These are phyloP conservation scores for Rallus limicola DNA, from an alignment of 2,113 vertebrate genomes.

Conservation along the genomic window DNA sequence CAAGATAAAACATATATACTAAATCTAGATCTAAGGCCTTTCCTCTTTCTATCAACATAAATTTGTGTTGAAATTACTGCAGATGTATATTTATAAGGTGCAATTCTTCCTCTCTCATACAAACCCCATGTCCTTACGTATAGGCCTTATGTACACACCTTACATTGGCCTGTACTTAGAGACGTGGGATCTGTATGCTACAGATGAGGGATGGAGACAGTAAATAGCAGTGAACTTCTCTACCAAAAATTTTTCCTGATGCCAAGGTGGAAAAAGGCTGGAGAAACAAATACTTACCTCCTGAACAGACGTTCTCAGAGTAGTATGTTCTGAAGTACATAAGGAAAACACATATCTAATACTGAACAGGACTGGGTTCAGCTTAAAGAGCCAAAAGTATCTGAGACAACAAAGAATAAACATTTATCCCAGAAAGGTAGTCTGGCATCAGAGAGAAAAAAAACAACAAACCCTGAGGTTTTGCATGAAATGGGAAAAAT, in stretches of 20 bases:
- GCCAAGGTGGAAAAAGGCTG: not conserved
- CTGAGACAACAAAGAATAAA: not conserved
- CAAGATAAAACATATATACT: not conserved
- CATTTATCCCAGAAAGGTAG: not conserved
- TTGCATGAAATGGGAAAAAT: not conserved
- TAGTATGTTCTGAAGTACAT: not conserved
- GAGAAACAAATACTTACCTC: not conserved
- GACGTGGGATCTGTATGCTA: not conserved
- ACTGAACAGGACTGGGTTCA: not conserved
- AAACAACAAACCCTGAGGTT: not conserved
- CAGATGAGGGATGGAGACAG: not conserved
- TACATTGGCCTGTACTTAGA: not conserved
- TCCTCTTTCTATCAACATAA: not conserved
- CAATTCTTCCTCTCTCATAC: no score
- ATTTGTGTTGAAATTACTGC: no score
- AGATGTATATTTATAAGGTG: no score
- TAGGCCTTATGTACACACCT: no score
- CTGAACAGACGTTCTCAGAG: not conserved
- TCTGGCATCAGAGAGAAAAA: not conserved
- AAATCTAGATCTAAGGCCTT: not conserved
- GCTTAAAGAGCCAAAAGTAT: no score
- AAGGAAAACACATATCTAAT: not conserved
- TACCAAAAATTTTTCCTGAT: not conserved
- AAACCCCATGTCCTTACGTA: no score
- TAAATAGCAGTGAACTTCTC: not conserved